Percentiles rank a stretch among this genome's conserved stretches.
phyloP scores from a whole-genome alignment of 2,113 vertebrate genomes.

The Gobiocypris rarus region DNA sequence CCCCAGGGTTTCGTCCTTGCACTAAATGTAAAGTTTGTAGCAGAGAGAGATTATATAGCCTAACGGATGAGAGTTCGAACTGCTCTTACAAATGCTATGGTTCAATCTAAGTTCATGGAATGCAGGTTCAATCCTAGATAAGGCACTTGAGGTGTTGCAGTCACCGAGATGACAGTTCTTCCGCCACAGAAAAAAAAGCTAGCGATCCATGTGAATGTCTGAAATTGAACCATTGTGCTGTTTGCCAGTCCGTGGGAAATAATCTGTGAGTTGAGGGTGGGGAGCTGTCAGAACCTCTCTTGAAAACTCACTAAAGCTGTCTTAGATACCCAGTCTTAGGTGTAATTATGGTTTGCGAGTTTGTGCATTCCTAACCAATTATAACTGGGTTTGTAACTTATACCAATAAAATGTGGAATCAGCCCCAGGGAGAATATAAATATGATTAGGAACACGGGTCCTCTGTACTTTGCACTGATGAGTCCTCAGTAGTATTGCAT shows the following conservation, averaged over 20 bases:
- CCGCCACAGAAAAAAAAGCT: not conserved
- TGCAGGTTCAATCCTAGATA: slow-evolving; percentile 33
- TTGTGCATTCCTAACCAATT: slow-evolving; percentile 25
- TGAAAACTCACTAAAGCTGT: slow-evolving; percentile 23
- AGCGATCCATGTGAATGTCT: slow-evolving; percentile 23
- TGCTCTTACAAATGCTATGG: not conserved
- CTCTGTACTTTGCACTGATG: slow-evolving; percentile 12
- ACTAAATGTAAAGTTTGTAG: not conserved
- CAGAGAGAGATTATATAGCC: not conserved
- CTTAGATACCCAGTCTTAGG: slow-evolving; percentile 10
- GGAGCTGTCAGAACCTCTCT: slow-evolving; percentile 10
- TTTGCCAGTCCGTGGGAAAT: slow-evolving; percentile 40
- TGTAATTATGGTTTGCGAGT: slow-evolving; percentile 9
- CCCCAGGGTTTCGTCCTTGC: not conserved
- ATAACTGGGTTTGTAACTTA: slow-evolving; percentile 6
- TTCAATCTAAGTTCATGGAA: slow-evolving; percentile 42
- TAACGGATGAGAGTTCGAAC: not conserved
- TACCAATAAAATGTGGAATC: slow-evolving; percentile 12
- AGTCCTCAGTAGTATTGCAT: not conserved
- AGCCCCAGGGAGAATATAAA: not conserved
- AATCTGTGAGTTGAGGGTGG: slow-evolving; percentile 20
- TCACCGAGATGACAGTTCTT: slow-evolving; percentile 1
- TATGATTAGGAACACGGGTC: not conserved
- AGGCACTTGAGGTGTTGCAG: slow-evolving; percentile 26
- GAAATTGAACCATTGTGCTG: slow-evolving; percentile 27